phyloP scores from a whole-genome alignment of 2,888 invertebrate species.

The Diachrysia chrysitis region DNA sequence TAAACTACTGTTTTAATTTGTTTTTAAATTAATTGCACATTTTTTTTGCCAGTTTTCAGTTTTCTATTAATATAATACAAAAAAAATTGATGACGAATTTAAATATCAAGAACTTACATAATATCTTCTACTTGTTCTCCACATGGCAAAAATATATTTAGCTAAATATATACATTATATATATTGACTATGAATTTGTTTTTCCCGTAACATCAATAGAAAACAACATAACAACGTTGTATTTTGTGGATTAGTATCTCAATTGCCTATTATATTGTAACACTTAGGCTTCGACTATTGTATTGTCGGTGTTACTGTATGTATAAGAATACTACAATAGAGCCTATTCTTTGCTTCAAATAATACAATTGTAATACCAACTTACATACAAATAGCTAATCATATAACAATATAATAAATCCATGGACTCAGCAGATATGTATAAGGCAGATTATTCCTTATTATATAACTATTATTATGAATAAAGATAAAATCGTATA shows the following conservation, averaged over 20 bases:
- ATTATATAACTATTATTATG: no score
- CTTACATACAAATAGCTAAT: slow-evolving; percentile 13
- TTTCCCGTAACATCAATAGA: slow-evolving; percentile 21
- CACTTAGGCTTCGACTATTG: slow-evolving; percentile 21
- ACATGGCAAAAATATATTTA: no score
- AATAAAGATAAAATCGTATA: no score
- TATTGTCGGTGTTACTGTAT: slow-evolving; percentile 28
- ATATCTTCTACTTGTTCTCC: no score
- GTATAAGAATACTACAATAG: slow-evolving; percentile 41
- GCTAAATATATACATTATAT: no score
- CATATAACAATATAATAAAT: slow-evolving; percentile 13
- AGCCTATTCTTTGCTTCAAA: slow-evolving; percentile 39
- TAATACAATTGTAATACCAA: slow-evolving; percentile 22
- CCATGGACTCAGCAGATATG: slow-evolving; percentile 3
- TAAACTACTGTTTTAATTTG: no score
- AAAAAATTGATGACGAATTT: no score
- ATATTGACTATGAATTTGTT: no score
- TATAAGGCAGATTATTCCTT: background rate
- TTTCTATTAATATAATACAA: no score
- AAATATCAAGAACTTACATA: no score
- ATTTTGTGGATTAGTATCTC: slow-evolving; percentile 41
- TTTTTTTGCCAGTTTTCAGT: no score
- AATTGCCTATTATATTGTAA: slow-evolving; percentile 47
- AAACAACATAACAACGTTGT: slow-evolving; percentile 15
- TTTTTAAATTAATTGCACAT: no score